Base-by-base conservation (phyloP, 2,113 vertebrate genomes). In the Cyprinodon brontotheroides region DNA sequence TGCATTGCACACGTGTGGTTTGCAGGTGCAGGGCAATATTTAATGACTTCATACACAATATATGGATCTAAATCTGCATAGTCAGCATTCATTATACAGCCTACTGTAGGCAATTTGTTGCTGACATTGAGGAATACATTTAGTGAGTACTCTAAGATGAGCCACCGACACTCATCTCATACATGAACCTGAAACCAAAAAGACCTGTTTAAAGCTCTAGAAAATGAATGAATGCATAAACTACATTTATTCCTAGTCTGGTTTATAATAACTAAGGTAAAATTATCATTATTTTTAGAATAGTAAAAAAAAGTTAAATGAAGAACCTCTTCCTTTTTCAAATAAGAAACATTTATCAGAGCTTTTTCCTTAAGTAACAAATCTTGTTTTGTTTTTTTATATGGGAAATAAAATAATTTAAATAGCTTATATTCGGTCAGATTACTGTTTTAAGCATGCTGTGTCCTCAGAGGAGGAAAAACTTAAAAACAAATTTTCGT, bases 1-100 rank as follows among this genome's bases (percentile, higher is more conserved):
- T 65, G 79, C 75, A 50, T 82, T 67, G 50, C 74, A 57, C 84
- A 75, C 76, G 77, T 87, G 87, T 87, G 82, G 74, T 87, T 81
- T 81, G 81, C 81, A 80, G 77, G 83, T 84, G 78, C 61, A 60
- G 47, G 40, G 73, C 73, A 45, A 74, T 38, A 40, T 83, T 88
- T 87, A 82, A 86, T 65, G 77, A 74, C 74, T 85, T 78, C 40
- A 79, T 88, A 71, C 79, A 74, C 66, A 79, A 70, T 77, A 70
- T 65, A 61, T 4, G 14, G 75, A 39, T 48, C 70, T 86, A 71
- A 53, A 80, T 82, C 77, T 60, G 57, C 61, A 61, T 61, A 45
- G 17, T 57, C 50, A 57, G 50, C 57, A 61, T 69, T 65, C 72
- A 65, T 81, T 60, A 61, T 66, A 20, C n/a, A n/a, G 17, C 9